These are phyloP conservation scores for Pollenia amentaria DNA, from an alignment of 2,888 invertebrate genomes.

Conservation along the genomic window DNA sequence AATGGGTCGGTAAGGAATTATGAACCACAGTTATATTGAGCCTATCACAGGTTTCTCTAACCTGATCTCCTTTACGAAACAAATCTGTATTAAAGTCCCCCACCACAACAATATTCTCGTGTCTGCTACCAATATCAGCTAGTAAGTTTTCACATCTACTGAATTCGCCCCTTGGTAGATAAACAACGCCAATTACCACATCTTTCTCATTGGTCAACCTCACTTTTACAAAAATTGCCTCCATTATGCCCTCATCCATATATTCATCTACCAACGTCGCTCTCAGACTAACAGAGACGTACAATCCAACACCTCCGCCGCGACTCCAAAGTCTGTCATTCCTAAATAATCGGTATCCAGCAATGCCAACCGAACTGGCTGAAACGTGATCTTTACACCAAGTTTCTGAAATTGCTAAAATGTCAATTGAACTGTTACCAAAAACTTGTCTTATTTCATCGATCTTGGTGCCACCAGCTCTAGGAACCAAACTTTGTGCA, in stretches of 20 bases:
- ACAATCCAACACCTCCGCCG: not conserved
- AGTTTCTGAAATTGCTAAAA: not conserved
- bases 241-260: not conserved
- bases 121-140: not conserved
- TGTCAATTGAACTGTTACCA: not conserved
- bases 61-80: not conserved
- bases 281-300: not conserved
- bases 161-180: not conserved
- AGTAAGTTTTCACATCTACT: not conserved
- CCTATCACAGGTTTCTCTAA: not conserved
- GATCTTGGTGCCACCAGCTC: not conserved
- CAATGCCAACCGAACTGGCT: not conserved
- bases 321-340: not conserved
- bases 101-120: not conserved
- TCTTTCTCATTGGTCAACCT: not conserved
- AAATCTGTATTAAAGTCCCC: conserved; percentile 9
- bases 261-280: not conserved
- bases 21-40: not conserved
- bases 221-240: not conserved
- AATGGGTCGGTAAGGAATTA: conserved; percentile 1
- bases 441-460: conserved; percentile 12
- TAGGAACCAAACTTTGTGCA: conserved; percentile 11
- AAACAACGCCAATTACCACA: not conserved
- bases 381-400: not conserved
- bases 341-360: not conserved